Evolutionary conservation across 1,140 invertebrate genomes (phyloP), one percentile per base, ranked within the genome.

Genomic region (Brachionus asplanchnoidis): DNA sequence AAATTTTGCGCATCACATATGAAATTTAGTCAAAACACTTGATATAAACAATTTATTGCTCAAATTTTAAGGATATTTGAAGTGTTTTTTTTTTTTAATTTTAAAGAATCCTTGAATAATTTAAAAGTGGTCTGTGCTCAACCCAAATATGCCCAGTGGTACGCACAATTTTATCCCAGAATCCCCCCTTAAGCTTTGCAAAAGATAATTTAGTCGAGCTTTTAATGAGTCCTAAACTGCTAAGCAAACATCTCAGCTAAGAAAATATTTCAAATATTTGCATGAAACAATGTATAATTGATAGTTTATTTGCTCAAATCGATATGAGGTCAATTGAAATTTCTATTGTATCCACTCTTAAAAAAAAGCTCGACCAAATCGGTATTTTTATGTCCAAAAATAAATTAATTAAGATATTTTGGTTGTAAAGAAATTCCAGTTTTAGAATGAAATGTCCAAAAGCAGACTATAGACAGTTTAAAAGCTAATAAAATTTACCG

Each of bases 361-460:
- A 68, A 68, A 68, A 68, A 68, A 36, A 36, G 11, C 66, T 68
- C 65, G 26, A 68, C 23, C 66, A 68, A 32, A 68, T 68, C 32
- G 12, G n/a, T 40, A 14, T 42, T 73, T 73, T 73, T 68, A 32
- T 44, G 68, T 73, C 68, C 68, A 73, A 28, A 68, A 60, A 60
- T 20, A 68, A 68, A 68, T n/a, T 68, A 68, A 40, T 32, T 32
- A 68, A 40, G 32, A 28, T 68, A 68, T 68, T 68, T 32, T 68
- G 36, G 32, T 68, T 17, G 26, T 28, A 60, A 60, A 73, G n/a
- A 73, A 73, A 73, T 73, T 73, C 68, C 68, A 73, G 68, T 73
- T 20, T 20, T 73, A 40, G 44, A 73, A 40, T 73, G 17, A 42
- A 73, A 73, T 20, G 36, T 73, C 68, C 68, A 73, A 42, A 20